Evolutionary conservation across 2,113 vertebrate species (phyloP).

Genomic region (Taxidea taxus): DNA sequence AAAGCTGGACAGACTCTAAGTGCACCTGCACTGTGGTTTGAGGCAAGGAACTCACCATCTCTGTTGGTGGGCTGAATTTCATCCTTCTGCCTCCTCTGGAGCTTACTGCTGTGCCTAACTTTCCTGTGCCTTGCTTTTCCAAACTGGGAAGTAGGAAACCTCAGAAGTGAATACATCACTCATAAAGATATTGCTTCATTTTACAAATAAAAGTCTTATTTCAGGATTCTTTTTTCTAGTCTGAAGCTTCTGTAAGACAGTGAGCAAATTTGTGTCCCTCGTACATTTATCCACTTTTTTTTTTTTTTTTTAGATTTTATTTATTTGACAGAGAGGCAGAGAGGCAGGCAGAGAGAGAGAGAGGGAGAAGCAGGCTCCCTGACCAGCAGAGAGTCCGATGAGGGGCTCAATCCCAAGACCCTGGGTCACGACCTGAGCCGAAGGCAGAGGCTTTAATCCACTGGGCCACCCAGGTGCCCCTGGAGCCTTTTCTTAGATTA

Average conservation of each 20-base stretch:
- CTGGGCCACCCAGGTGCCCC: too few species aligned
- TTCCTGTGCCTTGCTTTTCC: not conserved
- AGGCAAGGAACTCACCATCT: not conserved
- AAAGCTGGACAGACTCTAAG: not conserved
- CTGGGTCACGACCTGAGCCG: too few species aligned
- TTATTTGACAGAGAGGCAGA: too few species aligned
- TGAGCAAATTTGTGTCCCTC: not conserved
- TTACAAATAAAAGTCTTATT: conserved; percentile 17
- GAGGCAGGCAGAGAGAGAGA: too few species aligned
- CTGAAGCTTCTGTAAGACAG: not conserved
- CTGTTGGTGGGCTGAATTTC: not conserved
- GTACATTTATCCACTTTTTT: not conserved
- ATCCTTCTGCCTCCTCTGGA: not conserved
- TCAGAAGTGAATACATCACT: not conserved
- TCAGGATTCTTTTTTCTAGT: not conserved
- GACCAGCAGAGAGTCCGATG: too few species aligned
- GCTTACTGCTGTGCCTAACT: not conserved
- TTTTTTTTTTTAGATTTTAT: too few species aligned
- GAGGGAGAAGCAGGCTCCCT: too few species aligned
- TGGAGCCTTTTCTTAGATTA: conserved; percentile 3
- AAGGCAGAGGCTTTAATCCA: too few species aligned
- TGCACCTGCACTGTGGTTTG: not conserved
- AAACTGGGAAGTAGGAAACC: not conserved
- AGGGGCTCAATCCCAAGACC: too few species aligned
- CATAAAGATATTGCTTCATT: not conserved